Conservation (phyloP, 1,140 invertebrate species). For the Drosophila ogumai region DNA sequence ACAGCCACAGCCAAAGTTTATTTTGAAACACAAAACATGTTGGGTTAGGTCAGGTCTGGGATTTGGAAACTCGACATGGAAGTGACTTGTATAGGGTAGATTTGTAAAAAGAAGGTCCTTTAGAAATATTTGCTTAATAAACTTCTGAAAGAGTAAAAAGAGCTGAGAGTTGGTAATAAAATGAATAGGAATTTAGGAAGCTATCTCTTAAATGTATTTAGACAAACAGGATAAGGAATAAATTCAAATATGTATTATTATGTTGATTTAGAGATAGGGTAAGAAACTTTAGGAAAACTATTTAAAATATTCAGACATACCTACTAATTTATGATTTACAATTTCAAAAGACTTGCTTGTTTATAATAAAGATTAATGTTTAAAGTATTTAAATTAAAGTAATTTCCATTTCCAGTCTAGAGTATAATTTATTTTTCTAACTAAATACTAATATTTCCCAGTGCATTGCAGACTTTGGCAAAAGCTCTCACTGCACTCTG, state of each 20-base stretch:
- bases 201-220: too few relatives aligned
- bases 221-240: neutral
- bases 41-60: constrained; percentile 26
- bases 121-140: neutral
- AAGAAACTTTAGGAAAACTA: neutral
- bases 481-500: constrained; percentile 29
- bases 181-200: neutral
- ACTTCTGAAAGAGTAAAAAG: neutral
- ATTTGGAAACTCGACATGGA: neutral
- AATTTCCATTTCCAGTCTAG: neutral
- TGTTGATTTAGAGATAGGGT: neutral
- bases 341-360: too few relatives aligned
- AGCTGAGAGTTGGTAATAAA: neutral
- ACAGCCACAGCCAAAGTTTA: constrained; percentile 10
- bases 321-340: neutral
- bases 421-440: too few relatives aligned
- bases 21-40: constrained; percentile 35
- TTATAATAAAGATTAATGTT: neutral
- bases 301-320: neutral
- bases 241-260: neutral
- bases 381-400: neutral
- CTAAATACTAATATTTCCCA: neutral
- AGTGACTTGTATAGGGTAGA: neutral
- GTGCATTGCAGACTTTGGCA: constrained; percentile 35
- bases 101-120: neutral